These are phyloP conservation scores for Dicranocentrus wangi DNA, from an alignment of 2,888 invertebrate species.

Conservation along the genomic window DNA sequence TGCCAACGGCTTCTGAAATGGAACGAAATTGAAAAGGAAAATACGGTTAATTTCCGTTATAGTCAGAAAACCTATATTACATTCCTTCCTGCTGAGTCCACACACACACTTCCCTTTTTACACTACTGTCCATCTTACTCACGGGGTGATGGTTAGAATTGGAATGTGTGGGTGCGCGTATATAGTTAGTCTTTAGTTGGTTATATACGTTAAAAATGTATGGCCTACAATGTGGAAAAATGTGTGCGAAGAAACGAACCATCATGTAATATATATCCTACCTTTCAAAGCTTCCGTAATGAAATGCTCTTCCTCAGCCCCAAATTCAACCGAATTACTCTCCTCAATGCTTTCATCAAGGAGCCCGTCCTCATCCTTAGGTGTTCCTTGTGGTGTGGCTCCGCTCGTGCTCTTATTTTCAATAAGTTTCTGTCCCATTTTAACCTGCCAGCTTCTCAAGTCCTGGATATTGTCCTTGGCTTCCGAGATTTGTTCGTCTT, in stretches of 20 bases:
- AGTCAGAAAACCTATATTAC: not conserved
- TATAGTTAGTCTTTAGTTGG: no score
- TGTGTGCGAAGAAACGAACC: not conserved
- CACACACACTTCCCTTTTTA: no score
- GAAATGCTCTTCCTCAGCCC: slow-evolving; percentile 50
- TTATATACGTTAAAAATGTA: no score
- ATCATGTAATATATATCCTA: slow-evolving; percentile 17
- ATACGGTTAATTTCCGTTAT: slow-evolving; percentile 1
- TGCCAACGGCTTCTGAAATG: slow-evolving; percentile 47
- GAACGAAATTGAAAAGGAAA: slow-evolving; percentile 16
- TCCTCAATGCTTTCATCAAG: slow-evolving; percentile 25
- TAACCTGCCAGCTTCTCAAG: slow-evolving; percentile 69
- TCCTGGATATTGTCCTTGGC: slow-evolving; percentile 66
- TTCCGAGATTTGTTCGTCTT: slow-evolving; percentile 65
- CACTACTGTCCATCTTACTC: no score
- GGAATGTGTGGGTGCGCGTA: no score
- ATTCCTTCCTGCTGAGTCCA: not conserved
- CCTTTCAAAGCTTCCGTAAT: slow-evolving; percentile 64
- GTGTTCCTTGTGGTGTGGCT: not conserved
- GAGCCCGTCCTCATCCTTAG: not conserved
- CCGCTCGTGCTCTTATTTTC: slow-evolving; percentile 13
- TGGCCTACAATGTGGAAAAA: not conserved
- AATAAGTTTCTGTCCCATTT: slow-evolving; percentile 69
- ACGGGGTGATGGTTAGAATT: no score
- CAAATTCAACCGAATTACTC: slow-evolving; percentile 44